Evolutionary conservation across 2,797 vertebrate species (phyloP).

Genomic region (Halcyon chelicuti): DNA sequence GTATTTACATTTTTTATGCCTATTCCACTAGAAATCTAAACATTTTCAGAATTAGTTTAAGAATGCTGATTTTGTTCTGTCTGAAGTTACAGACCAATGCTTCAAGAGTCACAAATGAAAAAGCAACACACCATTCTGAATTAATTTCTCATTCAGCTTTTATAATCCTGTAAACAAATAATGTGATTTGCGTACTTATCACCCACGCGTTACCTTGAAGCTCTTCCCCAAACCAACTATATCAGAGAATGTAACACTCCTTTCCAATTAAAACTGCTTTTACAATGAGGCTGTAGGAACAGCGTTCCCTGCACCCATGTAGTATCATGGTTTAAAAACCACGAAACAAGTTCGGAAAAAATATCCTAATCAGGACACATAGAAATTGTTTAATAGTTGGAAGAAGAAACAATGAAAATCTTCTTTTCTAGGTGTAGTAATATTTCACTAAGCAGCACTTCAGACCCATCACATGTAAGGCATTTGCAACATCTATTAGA

Average conservation of each 20-base stretch:
- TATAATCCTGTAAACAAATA: conserved; percentile 12
- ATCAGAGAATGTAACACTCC: not conserved
- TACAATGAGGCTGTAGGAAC: not conserved
- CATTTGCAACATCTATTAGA: not conserved
- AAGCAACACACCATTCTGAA: not conserved
- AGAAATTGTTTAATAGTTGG: not conserved
- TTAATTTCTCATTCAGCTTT: not conserved
- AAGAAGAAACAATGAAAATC: not conserved
- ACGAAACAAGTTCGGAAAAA: not conserved
- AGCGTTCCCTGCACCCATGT: not conserved
- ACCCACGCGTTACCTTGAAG: not conserved
- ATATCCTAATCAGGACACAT: not conserved
- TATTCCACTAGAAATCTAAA: not conserved
- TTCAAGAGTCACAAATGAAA: not conserved
- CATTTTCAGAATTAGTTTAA: not conserved
- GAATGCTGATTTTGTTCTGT: not conserved
- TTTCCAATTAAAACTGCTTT: not conserved
- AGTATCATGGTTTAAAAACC: not conserved
- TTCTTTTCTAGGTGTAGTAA: not conserved
- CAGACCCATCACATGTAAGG: not conserved
- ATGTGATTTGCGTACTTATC: not conserved
- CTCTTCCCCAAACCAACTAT: not conserved
- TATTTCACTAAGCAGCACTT: not conserved
- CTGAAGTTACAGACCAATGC: not conserved
- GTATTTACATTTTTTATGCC: not conserved